Base-by-base conservation (phyloP, 2,888 invertebrate genomes). In the Habrosyne pyritoides region DNA sequence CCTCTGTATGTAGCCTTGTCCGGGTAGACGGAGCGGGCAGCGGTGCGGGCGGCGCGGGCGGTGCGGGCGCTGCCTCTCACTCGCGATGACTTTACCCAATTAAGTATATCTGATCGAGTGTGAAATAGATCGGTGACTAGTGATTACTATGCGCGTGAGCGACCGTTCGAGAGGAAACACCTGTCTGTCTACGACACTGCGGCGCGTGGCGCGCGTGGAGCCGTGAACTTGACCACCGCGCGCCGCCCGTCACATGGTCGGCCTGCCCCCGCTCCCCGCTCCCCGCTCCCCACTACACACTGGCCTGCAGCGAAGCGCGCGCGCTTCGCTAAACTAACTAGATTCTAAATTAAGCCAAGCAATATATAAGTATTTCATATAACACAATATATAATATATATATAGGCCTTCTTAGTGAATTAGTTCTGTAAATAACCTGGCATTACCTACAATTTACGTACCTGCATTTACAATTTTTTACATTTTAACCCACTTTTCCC, bases 211-310 rank as follows among this genome's bases (percentile, higher is more conserved):
- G 36, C 55, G 56, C 53, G 59, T 52, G 21, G 18, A 49, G 54
- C 47, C 63, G 53, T 61, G 61, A 63, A 57, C 63, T 64, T 59
- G 65, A 53, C 52, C 60, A 54, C 55, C 30, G 36, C 33, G 26
- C 36, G 36, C 26, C 24, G 49, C 52, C 21, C n/a, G n/a, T n/a
- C n/a, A n/a, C n/a, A n/a, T n/a, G n/a, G n/a, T n/a, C n/a, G n/a
- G n/a, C n/a, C n/a, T n/a, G n/a, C n/a, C n/a, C n/a, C n/a, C n/a
- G n/a, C n/a, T n/a, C n/a, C n/a, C 52, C 48, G 10, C 10, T 30
- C 10, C 55, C 30, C 12, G 30, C 14, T 24, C 28, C 18, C 48
- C 42, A 12, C 26, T 21, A 18, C 47, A 10, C 26, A 30, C 42
- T n/a, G 18, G 26, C 8, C 52, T 0, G 12, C 52, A 36, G 22